Percentiles rank a stretch among this genome's conserved stretches.
Evolutionary conservation across 2,113 vertebrate genomes (phyloP).

Genomic region (Formicarius rufipectus): DNA sequence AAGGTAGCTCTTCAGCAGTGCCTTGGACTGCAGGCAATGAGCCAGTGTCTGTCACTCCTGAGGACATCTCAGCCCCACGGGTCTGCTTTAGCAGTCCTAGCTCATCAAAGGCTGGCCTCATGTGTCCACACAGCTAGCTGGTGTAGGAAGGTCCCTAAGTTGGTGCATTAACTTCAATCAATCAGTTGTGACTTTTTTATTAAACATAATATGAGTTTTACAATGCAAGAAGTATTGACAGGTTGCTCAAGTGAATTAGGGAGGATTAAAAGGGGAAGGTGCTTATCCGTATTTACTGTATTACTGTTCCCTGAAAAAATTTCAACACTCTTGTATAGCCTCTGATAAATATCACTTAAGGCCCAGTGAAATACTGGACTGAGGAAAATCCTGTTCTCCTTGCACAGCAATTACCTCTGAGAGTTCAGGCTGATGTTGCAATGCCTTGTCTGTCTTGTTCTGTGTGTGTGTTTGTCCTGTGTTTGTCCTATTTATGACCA

Average conservation of each 20-base stretch:
- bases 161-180: neutral
- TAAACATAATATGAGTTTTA: neutral
- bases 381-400: neutral
- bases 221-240: neutral
- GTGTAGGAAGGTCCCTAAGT: neutral
- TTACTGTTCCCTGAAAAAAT: neutral
- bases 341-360: neutral
- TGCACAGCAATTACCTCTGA: neutral
- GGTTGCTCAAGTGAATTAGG: neutral
- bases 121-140: neutral
- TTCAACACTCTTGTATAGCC: neutral
- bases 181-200: neutral
- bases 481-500: neutral
- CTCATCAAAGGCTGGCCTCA: neutral
- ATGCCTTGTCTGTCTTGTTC: conserved; percentile 4
- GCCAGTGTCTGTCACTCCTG: neutral
- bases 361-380: neutral
- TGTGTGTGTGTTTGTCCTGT: neutral
- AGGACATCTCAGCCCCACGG: neutral
- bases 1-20: neutral
- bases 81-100: neutral
- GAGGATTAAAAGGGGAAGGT: neutral
- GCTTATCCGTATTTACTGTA: neutral
- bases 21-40: neutral
- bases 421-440: neutral